Conservation (phyloP, 2,888 invertebrate genomes). For the Cristatella mucedo region DNA sequence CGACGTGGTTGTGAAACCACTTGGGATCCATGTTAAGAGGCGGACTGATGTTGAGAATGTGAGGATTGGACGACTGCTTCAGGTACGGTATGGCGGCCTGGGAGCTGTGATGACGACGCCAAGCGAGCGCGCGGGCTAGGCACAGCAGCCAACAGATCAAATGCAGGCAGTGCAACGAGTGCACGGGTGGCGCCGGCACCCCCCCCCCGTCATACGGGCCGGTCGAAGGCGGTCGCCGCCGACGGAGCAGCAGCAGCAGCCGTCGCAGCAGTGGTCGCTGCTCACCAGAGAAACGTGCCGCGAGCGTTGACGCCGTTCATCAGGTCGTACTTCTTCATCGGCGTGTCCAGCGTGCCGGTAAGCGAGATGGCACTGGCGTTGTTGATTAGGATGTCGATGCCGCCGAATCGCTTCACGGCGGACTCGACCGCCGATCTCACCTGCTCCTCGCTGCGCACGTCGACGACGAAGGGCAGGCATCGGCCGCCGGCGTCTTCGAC, state of each 20-base stretch:
- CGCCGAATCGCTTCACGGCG: slow-evolving; percentile 71
- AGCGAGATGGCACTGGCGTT: slow-evolving; percentile 79
- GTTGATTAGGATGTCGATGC: slow-evolving; percentile 79
- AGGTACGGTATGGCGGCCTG: slow-evolving; percentile 74
- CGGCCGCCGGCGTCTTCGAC: slow-evolving; percentile 73
- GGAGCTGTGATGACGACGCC: slow-evolving; percentile 49
- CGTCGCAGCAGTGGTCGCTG: neutral
- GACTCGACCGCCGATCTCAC: slow-evolving; percentile 37
- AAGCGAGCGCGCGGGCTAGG: no score
- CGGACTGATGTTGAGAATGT: slow-evolving; percentile 85
- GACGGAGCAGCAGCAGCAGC: no score
- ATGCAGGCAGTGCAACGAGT: no score
- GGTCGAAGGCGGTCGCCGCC: no score
- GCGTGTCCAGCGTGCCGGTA: slow-evolving; percentile 60
- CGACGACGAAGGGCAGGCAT: slow-evolving; percentile 68
- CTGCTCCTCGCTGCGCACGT: slow-evolving; percentile 66
- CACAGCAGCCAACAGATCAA: no score
- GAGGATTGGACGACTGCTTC: slow-evolving; percentile 69
- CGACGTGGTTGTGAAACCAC: slow-evolving; percentile 80
- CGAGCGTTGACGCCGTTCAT: slow-evolving; percentile 87
- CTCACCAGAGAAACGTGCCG: slow-evolving; percentile 77
- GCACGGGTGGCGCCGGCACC: no score
- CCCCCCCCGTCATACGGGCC: no score
- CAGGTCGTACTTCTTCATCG: slow-evolving; percentile 89
- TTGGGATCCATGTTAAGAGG: slow-evolving; percentile 70